A percentile compares a stretch with the other conserved stretches of the same genome.
These are phyloP conservation scores for Lasioglossum albipes DNA, from an alignment of 1,140 invertebrate genomes.

Conservation along the genomic window DNA sequence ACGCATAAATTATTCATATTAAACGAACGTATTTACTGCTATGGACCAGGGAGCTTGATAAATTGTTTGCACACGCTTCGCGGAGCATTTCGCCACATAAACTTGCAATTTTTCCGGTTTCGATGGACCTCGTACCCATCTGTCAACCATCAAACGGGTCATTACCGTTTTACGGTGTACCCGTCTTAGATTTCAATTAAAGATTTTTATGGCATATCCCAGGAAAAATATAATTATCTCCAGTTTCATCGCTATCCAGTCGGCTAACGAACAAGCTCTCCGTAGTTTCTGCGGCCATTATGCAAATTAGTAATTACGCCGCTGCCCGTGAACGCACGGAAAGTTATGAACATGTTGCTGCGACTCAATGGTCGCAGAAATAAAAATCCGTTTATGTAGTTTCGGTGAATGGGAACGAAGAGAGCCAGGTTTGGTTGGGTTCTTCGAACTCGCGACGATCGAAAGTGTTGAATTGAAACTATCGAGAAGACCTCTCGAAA, in stretches of 20 bases:
- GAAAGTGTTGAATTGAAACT: constrained; percentile 27
- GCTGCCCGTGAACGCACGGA: constrained; percentile 34
- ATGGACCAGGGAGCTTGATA: too few relatives aligned
- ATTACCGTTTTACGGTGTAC: not conserved
- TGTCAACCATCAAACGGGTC: not conserved
- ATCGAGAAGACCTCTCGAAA: not conserved
- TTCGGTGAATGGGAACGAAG: constrained; percentile 9
- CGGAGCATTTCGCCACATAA: not conserved
- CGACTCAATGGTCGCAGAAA: not conserved
- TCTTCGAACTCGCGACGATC: not conserved
- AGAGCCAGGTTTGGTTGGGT: too few relatives aligned
- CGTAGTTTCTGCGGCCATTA: constrained; percentile 62
- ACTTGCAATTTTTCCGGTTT: not conserved
- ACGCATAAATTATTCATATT: too few relatives aligned
- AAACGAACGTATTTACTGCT: too few relatives aligned
- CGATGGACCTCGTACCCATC: not conserved
- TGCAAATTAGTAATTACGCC: constrained; percentile 69
- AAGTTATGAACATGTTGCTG: constrained; percentile 28
- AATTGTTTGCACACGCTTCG: too few relatives aligned
- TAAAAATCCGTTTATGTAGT: not conserved
- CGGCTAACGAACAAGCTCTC: constrained; percentile 9
- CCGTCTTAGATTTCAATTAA: constrained; percentile 14
- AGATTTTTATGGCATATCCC: not conserved
- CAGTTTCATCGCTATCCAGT: not conserved
- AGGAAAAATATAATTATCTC: constrained; percentile 4